phyloP scores from a whole-genome alignment of 2,797 vertebrate species.

The Notamacropus eugenii region DNA sequence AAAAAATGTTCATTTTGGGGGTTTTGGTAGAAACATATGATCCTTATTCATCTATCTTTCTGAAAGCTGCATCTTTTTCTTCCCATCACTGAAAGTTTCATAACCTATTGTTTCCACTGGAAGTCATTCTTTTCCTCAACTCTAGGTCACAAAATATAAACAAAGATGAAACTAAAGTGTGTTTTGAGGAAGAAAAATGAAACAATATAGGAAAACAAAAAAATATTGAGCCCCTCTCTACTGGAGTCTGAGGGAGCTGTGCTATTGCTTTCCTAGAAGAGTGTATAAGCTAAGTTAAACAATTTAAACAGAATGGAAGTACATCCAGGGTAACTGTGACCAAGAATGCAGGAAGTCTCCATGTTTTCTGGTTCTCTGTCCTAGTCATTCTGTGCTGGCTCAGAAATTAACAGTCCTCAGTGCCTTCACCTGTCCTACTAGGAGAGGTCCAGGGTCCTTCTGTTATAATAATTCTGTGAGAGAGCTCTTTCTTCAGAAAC shows the following conservation, averaged over 20 bases:
- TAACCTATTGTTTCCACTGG: slow-evolving; percentile 44
- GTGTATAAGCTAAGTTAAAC: neutral
- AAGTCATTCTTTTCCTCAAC: slow-evolving; percentile 10
- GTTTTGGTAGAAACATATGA: slow-evolving; percentile 41
- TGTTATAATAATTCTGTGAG: neutral
- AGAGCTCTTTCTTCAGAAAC: neutral
- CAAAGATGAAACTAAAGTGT: slow-evolving; percentile 28
- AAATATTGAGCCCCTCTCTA: neutral
- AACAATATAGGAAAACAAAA: neutral
- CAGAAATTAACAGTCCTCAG: neutral
- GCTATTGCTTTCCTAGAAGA: neutral
- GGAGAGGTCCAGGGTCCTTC: neutral
- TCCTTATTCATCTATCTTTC: slow-evolving; percentile 57
- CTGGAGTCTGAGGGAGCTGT: neutral
- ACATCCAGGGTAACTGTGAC: neutral
- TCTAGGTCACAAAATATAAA: slow-evolving; percentile 36
- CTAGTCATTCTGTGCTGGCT: neutral
- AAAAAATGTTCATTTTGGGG: neutral
- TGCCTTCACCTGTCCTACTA: neutral
- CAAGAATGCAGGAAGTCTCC: neutral
- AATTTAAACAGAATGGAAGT: neutral
- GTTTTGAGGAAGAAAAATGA: slow-evolving; percentile 7
- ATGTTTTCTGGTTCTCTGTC: neutral
- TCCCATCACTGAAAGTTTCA: slow-evolving; percentile 19
- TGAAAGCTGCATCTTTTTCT: slow-evolving; percentile 41